These are phyloP conservation scores for Helicoverpa zea DNA, from an alignment of 1,140 invertebrate genomes.

Conservation along the genomic window DNA sequence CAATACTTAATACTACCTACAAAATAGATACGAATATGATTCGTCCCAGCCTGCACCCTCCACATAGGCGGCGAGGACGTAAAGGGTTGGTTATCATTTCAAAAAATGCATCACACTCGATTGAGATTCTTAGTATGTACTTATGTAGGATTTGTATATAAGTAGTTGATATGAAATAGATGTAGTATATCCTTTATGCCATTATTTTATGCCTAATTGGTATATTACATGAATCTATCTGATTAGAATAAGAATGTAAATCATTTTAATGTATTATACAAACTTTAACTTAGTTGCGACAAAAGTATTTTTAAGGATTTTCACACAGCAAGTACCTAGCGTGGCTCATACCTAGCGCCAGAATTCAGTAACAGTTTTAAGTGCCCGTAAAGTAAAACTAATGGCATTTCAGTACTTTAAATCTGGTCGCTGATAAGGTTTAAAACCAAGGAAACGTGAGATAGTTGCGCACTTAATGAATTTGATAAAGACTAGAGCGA, in stretches of 20 bases:
- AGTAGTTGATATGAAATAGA: constrained; percentile 11
- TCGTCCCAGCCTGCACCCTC: not conserved
- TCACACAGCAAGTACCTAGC: too few species aligned
- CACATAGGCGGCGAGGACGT: not conserved
- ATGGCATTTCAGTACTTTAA: constrained; percentile 7
- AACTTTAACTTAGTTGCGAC: not conserved
- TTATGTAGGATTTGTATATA: constrained; percentile 38
- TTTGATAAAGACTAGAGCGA: constrained; percentile 39
- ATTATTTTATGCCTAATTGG: not conserved
- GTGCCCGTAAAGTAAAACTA: too few species aligned
- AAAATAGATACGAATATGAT: constrained; percentile 13
- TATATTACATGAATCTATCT: constrained; percentile 33
- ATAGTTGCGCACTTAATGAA: constrained; percentile 35
- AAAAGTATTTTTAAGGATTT: not conserved
- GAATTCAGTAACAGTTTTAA: too few species aligned
- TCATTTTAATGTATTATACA: constrained; percentile 10
- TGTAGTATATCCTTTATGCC: not conserved
- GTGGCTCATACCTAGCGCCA: too few species aligned
- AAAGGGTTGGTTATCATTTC: constrained; percentile 1
- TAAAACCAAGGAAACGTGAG: constrained; percentile 41
- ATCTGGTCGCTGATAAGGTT: constrained; percentile 15
- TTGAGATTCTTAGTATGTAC: constrained; percentile 36
- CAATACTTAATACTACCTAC: not conserved
- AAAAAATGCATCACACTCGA: constrained; percentile 17
- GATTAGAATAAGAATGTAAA: constrained; percentile 30